Evolutionary conservation across 1,140 invertebrate species (phyloP).

Genomic region (Drosophila miranda): DNA sequence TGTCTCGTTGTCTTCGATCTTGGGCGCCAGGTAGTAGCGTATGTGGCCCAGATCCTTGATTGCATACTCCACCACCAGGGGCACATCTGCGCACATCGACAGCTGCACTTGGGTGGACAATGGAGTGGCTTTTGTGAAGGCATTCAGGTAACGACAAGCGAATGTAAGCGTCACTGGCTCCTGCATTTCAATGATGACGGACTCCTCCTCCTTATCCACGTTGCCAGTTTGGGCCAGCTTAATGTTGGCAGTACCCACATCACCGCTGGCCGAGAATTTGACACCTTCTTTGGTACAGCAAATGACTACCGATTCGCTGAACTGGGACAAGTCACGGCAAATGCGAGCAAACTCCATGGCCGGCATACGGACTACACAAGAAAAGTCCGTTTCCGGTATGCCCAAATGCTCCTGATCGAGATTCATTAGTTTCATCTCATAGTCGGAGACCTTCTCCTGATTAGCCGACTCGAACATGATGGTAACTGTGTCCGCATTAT

Average conservation of each 20-base stretch:
- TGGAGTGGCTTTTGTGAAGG: slow-evolving; percentile 98
- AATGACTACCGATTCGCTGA: slow-evolving; percentile 98
- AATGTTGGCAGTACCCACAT: slow-evolving; percentile 96
- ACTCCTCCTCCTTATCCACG: slow-evolving; percentile 97
- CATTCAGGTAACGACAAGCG: slow-evolving; percentile 96
- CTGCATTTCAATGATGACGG: slow-evolving; percentile 98
- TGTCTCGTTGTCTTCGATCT: slow-evolving; percentile 93
- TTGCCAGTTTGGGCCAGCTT: slow-evolving; percentile 97
- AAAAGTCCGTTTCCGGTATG: slow-evolving; percentile 99
- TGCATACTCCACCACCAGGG: slow-evolving; percentile 98
- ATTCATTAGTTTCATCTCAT: slow-evolving; percentile 99
- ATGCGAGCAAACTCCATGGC: slow-evolving; percentile 97
- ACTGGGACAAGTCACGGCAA: slow-evolving; percentile 97
- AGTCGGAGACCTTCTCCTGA: slow-evolving; percentile 97
- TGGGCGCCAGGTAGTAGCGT: slow-evolving; percentile 98
- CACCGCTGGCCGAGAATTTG: slow-evolving; percentile 97
- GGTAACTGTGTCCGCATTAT: slow-evolving; percentile 97
- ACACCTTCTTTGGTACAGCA: slow-evolving; percentile 97
- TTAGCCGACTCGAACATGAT: slow-evolving; percentile 98
- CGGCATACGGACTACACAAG: slow-evolving; percentile 98
- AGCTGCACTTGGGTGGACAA: slow-evolving; percentile 90
- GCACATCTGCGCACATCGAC: slow-evolving; percentile 98
- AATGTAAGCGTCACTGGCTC: slow-evolving; percentile 98
- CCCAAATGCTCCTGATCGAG: slow-evolving; percentile 99
- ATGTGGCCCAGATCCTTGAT: slow-evolving; percentile 98